Conservation (phyloP, 2,888 invertebrate species). For the Masnerella sp. region DNA sequence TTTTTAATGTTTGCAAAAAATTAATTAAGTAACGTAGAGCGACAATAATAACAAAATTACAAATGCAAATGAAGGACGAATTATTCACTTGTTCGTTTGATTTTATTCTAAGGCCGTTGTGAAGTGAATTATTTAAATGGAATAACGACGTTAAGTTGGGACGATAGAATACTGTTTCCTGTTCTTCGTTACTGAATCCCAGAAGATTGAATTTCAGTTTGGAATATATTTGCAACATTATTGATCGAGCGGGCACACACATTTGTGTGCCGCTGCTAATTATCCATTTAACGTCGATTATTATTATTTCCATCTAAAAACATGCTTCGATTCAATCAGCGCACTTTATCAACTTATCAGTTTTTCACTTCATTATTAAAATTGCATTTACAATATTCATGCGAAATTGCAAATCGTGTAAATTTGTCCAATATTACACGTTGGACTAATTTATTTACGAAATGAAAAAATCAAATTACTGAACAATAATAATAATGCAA, state of each 20-base stretch:
- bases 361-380: conserved; percentile 2
- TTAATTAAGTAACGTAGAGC: conserved; percentile 8
- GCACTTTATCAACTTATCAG: neutral
- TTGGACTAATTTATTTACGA: too few species aligned
- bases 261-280: conserved; percentile 35
- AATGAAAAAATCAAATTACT: too few species aligned
- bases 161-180: conserved; percentile 60
- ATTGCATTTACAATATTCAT: too few species aligned
- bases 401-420: too few species aligned
- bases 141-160: conserved; percentile 62
- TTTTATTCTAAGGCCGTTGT: conserved; percentile 54
- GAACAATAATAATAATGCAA: too few species aligned
- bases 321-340: conserved; percentile 13
- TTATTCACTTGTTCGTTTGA: conserved; percentile 58
- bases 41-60: conserved; percentile 39
- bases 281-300: conserved; percentile 48
- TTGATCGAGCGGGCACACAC: conserved; percentile 49
- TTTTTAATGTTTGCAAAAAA: conserved; percentile 2
- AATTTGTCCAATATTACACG: too few species aligned
- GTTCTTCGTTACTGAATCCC: conserved; percentile 58
- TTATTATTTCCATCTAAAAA: conserved; percentile 42
- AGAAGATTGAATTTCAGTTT: conserved; percentile 58
- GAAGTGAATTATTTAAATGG: conserved; percentile 66
- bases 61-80: conserved; percentile 45
- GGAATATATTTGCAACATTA: conserved; percentile 57